These are phyloP conservation scores for Montifringilla adamsi DNA, from an alignment of 2,113 vertebrate species.

Conservation along the genomic window DNA sequence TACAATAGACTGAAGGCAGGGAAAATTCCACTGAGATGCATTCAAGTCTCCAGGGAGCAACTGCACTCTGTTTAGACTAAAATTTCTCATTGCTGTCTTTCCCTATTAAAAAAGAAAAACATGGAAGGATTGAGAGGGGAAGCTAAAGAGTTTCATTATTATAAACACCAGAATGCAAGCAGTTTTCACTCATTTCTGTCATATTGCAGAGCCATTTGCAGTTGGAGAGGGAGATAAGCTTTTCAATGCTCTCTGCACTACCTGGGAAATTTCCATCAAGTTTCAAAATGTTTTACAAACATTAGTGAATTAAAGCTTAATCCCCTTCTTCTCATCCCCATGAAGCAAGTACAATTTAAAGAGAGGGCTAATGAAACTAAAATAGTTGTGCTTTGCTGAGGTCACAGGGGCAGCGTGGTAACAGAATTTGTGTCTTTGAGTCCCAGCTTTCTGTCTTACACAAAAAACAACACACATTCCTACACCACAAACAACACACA, in stretches of 20 bases:
- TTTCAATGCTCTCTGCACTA: neutral
- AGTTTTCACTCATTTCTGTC: neutral
- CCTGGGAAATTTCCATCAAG: conserved; percentile 19
- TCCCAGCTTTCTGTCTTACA: neutral
- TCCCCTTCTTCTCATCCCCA: neutral
- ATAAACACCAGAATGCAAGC: neutral
- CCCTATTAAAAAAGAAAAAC: neutral
- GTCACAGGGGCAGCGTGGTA: neutral
- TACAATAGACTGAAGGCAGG: conserved; percentile 74
- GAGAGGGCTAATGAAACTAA: neutral
- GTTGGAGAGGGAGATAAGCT: neutral
- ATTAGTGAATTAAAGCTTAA: conserved; percentile 26
- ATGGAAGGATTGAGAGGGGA: neutral
- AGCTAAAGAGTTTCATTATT: neutral
- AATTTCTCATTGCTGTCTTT: conserved; percentile 28
- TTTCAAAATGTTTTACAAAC: conserved; percentile 29
- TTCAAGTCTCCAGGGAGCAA: conserved; percentile 74
- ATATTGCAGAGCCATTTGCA: neutral
- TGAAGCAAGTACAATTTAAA: conserved; percentile 18
- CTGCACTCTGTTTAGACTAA: conserved; percentile 60
- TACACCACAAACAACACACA: neutral
- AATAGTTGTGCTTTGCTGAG: neutral
- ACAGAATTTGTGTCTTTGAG: neutral
- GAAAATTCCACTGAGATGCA: conserved; percentile 75
- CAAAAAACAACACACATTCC: neutral